phyloP scores from a whole-genome alignment of 2,888 invertebrate species.

The Rotaria socialis region DNA sequence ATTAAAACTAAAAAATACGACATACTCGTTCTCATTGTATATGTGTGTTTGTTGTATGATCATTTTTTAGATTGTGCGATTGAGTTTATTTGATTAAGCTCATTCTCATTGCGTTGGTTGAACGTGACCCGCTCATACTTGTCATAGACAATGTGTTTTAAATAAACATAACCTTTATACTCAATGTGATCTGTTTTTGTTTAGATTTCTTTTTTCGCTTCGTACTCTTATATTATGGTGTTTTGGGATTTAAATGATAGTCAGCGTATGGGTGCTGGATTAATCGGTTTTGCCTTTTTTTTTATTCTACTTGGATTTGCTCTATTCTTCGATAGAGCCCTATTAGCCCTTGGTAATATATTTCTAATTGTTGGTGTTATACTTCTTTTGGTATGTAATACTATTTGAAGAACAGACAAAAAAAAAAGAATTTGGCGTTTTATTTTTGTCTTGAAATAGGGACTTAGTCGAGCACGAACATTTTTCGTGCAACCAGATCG shows the following conservation, averaged over 20 bases:
- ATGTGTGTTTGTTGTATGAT: neutral
- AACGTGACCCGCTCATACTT: neutral
- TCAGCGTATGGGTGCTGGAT: neutral
- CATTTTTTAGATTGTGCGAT: neutral
- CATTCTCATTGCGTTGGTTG: neutral
- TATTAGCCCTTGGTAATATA: slow-evolving; percentile 31
- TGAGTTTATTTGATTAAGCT: slow-evolving; percentile 14
- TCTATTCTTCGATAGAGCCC: slow-evolving; percentile 9
- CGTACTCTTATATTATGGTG: neutral
- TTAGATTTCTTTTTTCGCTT: neutral
- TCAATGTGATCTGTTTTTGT: slow-evolving; percentile 4
- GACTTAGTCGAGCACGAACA: neutral
- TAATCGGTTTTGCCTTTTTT: slow-evolving; percentile 30
- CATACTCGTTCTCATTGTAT: neutral
- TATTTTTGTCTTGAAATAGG: neutral
- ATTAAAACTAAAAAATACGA: neutral
- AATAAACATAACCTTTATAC: slow-evolving; percentile 1
- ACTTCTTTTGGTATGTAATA: neutral
- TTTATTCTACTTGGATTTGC: slow-evolving; percentile 22
- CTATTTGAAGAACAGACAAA: neutral
- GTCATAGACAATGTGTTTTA: neutral
- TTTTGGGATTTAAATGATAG: slow-evolving; percentile 27
- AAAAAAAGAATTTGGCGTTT: neutral
- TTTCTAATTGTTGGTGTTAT: slow-evolving; percentile 33
- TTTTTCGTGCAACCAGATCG: slow-evolving; percentile 30